Percentiles rank a stretch among this genome's conserved stretches.
Conservation (phyloP, 2,797 vertebrate species). For the Parotocinclus haroldoi region DNA sequence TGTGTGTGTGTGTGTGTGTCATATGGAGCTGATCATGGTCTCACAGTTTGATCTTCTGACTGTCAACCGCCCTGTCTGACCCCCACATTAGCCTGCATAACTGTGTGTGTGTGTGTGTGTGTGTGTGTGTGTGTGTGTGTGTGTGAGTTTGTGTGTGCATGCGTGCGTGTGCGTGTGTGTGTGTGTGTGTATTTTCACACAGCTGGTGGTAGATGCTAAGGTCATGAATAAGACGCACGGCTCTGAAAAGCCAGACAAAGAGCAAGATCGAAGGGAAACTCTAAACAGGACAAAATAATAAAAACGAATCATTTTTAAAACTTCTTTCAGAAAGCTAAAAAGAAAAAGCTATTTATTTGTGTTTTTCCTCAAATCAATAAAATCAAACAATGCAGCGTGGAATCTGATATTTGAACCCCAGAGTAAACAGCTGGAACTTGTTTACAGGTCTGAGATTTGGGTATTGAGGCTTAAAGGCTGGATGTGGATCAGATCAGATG, state of each 20-base stretch:
- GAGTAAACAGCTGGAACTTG: conserved; percentile 25
- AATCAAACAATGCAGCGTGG: neutral
- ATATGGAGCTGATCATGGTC: conserved; percentile 64
- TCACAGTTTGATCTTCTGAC: conserved; percentile 55
- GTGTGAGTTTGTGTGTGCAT: conserved; percentile 6
- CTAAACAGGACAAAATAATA: too few relatives aligned
- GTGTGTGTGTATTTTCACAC: neutral
- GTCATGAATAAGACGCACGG: too few relatives aligned
- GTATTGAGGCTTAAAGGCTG: neutral
- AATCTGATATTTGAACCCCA: neutral
- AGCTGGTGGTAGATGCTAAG: too few relatives aligned
- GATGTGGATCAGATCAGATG: neutral
- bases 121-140: conserved; percentile 42
- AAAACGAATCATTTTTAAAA: too few relatives aligned
- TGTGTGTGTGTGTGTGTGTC: conserved; percentile 41
- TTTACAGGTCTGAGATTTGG: neutral
- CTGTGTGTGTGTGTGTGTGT: conserved; percentile 31
- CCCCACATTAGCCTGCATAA: conserved; percentile 31
- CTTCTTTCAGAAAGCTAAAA: too few relatives aligned
- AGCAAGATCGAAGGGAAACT: too few relatives aligned
- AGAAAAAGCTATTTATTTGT: neutral
- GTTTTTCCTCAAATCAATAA: neutral
- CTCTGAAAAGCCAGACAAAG: too few relatives aligned
- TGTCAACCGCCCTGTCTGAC: conserved; percentile 57
- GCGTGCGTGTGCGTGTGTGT: conserved; percentile 6